Evolutionary conservation across 2,113 vertebrate genomes (phyloP).

Genomic region (Rhinolophus ferrumequinum): DNA sequence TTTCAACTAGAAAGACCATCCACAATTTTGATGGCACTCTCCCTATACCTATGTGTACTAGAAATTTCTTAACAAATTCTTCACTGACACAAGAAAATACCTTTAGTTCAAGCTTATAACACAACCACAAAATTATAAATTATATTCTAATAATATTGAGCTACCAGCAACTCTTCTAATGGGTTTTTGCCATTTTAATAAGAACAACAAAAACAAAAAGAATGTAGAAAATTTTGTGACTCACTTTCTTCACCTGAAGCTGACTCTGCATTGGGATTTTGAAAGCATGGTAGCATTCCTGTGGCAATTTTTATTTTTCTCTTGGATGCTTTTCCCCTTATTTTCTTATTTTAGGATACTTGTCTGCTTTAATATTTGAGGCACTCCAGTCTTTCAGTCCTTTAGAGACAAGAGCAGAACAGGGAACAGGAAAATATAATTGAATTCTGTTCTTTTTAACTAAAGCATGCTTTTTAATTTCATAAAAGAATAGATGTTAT

Average conservation of each 20-base stretch:
- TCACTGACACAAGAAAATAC: not conserved
- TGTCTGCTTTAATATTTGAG: not conserved
- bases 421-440: not conserved
- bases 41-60: not conserved
- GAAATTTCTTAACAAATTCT: slow-evolving; percentile 4
- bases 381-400: not conserved
- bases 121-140: not conserved
- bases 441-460: slow-evolving; percentile 31
- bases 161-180: not conserved
- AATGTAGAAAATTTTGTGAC: not conserved
- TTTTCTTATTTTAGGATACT: not conserved
- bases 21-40: not conserved
- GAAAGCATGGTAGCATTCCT: not conserved
- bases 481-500: slow-evolving; percentile 38
- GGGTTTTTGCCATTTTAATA: not conserved
- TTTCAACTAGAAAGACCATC: not conserved
- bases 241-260: not conserved
- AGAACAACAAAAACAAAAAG: not conserved
- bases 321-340: not conserved
- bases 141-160: not conserved
- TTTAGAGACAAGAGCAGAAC: not conserved
- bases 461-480: slow-evolving; percentile 6
- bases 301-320: not conserved
- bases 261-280: not conserved
- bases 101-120: not conserved